Conservation (phyloP, 2,888 invertebrate species). For the Crioceris asparagi region DNA sequence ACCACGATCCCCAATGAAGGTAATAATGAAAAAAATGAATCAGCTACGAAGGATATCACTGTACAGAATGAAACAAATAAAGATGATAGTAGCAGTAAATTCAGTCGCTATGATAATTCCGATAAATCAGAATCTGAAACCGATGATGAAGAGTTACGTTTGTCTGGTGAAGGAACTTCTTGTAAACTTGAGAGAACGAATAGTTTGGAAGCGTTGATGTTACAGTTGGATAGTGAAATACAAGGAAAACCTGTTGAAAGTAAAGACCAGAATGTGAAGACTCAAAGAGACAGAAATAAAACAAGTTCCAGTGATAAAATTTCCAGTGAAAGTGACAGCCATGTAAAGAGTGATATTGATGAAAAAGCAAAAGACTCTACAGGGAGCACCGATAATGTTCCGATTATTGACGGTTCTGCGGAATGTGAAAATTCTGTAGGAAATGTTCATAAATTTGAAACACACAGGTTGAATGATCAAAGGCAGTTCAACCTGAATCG, state of each 20-base stretch:
- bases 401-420: not conserved
- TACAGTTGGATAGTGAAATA: conserved; percentile 44
- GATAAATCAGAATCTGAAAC: conserved; percentile 39
- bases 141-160: conserved; percentile 29
- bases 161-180: conserved; percentile 18
- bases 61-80: conserved; percentile 14
- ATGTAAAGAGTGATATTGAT: conserved; percentile 3
- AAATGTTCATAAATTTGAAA: not conserved
- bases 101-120: conserved; percentile 41
- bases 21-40: not conserved
- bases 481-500: not conserved
- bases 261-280: conserved; percentile 17
- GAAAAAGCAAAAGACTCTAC: conserved; percentile 4
- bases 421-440: not conserved
- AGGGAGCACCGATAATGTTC: conserved; percentile 3
- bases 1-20: conserved; percentile 32
- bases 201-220: conserved; percentile 43
- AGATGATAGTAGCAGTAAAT: conserved; percentile 34
- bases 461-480: too few relatives aligned
- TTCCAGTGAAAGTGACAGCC: conserved; percentile 13
- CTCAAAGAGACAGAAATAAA: conserved; percentile 20
- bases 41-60: conserved; percentile 27
- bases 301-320: conserved; percentile 3
- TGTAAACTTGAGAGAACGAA: conserved; percentile 37
- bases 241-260: conserved; percentile 22